Evolutionary conservation across 2,113 vertebrate genomes (phyloP).

Genomic region (Mungos mungo): DNA sequence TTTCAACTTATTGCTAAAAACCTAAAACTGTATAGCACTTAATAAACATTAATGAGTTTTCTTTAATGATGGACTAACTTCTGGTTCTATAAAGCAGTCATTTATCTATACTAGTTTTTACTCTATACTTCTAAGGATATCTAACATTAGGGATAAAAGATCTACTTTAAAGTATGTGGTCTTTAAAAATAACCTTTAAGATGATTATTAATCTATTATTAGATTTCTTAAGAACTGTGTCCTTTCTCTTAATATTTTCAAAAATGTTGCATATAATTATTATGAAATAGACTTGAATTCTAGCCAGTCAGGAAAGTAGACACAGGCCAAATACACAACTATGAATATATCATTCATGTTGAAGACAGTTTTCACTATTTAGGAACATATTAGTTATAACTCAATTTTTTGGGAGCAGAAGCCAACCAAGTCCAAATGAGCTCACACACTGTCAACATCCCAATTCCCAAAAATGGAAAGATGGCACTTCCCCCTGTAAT

Average conservation of each 20-base stretch:
- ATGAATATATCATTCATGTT: accelerated
- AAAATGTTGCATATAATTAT: background rate
- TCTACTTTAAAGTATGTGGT: background rate
- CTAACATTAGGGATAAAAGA: background rate
- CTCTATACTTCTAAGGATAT: background rate
- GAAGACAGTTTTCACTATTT: background rate
- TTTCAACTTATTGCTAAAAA: background rate
- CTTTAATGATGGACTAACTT: background rate
- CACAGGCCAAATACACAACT: background rate
- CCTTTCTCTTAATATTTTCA: background rate
- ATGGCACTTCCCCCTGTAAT: background rate
- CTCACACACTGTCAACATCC: background rate
- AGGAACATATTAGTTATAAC: accelerated
- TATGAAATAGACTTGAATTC: background rate
- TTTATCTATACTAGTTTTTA: background rate
- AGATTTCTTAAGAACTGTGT: background rate
- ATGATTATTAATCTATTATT: background rate
- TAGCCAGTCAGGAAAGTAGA: background rate
- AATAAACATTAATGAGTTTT: background rate
- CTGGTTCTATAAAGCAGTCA: background rate
- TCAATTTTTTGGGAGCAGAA: background rate
- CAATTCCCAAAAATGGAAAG: slow-evolving; percentile 38
- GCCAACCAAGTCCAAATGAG: background rate
- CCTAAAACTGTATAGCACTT: background rate
- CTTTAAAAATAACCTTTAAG: background rate